Conservation (phyloP, 2,797 vertebrate genomes). For the Phylloscopus collybita region DNA sequence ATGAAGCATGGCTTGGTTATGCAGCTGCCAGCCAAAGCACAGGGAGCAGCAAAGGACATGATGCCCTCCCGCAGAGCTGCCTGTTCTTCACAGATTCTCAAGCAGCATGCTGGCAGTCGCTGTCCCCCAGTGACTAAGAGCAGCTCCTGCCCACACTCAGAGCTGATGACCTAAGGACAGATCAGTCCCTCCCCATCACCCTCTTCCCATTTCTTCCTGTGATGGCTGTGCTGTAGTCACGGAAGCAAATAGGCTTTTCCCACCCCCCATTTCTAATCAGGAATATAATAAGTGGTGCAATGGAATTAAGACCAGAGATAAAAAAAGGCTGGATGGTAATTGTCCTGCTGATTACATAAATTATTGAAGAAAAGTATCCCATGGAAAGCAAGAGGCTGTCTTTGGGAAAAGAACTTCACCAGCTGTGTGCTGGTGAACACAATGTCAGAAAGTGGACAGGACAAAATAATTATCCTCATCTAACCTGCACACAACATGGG, state of each 20-base stretch:
- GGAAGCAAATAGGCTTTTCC: background rate
- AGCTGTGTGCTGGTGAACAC: background rate
- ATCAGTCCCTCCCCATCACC: background rate
- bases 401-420: background rate
- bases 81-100: background rate
- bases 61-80: background rate
- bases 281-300: background rate
- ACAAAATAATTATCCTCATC: background rate
- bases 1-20: background rate
- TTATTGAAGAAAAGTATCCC: background rate
- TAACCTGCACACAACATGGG: background rate
- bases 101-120: fast-evolving
- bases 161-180: background rate
- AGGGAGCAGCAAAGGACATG: background rate
- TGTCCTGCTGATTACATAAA: background rate
- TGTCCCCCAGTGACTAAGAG: background rate
- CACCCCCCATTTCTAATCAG: background rate
- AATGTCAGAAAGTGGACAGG: background rate
- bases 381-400: background rate
- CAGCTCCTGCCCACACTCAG: background rate
- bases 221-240: background rate
- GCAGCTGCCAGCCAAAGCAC: fast-evolving
- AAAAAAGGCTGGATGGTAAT: background rate
- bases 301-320: background rate
- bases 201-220: background rate